Base-by-base conservation (phyloP, 1,140 invertebrate species). In the Lordiphosa clarofinis region DNA sequence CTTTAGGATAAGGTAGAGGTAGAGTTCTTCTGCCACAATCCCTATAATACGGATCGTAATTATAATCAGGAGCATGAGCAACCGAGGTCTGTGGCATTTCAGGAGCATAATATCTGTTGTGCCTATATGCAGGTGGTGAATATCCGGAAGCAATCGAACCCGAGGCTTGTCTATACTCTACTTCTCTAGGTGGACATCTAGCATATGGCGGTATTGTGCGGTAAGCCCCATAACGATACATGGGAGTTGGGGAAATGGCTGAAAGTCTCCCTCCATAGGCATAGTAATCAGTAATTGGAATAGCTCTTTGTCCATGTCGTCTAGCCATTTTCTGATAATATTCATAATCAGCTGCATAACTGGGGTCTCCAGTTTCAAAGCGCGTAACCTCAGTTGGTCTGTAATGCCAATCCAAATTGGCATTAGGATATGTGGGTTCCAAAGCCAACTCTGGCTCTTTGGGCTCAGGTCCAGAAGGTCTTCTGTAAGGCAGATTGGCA, bases 71-170 rank as follows among this genome's bases (percentile, higher is more conserved):
- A 4, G 7, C n/a, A 12, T 37, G 12, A 5, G 1, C 1, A n/a
- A 19, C 40, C 7, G 3, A 5, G 7, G 24, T n/a, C 10, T 21
- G 24, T 28, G 21, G n/a, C n/a, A 44, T 28, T n/a, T 9, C 6
- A 1, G 42, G 12, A 1, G 7, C n/a, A 44, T 47, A 39, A 9
- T 21, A 40, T n/a, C 10, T n/a, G 4, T 11, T 10, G 6, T 42
- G 43, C 5, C 11, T 4, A 49, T 13, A 42, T n/a, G 36, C 28
- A 31, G 7, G 12, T 4, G n/a, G 4, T 36, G 19, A 19, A 67
- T 47, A 42, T 4, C 33, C 40, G 10, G 35, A 13, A 4, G 63
- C 19, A 2, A 52, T 2, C 0, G 54, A 58, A 6, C 62, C 54
- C 7, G 46, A 57, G 1, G 28, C 0, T 31, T 66, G 53, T n/a